Evolutionary conservation across 2,797 vertebrate genomes (phyloP).

Genomic region (Falco cherrug): DNA sequence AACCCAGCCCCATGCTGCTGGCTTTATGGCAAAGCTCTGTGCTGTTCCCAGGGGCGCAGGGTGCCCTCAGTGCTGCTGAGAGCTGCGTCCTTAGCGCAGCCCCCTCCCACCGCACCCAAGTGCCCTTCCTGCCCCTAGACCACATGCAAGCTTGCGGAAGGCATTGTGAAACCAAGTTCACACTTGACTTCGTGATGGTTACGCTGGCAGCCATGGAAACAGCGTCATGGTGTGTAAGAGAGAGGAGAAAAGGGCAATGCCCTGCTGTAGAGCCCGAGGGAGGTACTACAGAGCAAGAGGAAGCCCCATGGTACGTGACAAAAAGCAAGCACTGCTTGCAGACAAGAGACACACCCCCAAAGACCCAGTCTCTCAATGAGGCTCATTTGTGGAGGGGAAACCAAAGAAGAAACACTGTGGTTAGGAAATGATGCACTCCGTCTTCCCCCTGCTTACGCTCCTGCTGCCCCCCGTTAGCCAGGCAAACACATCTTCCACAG

Average conservation of each 20-base stretch:
- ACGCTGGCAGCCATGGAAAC: not conserved
- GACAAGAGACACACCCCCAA: not conserved
- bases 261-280: not conserved
- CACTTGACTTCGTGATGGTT: not conserved
- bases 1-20: not conserved
- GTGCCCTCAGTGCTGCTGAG: not conserved
- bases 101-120: not conserved
- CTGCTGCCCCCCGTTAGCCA: not conserved
- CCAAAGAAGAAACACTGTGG: not conserved
- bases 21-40: not conserved
- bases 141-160: not conserved
- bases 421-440: fast-evolving
- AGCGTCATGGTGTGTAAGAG: not conserved
- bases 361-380: not conserved
- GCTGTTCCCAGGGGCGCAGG: not conserved
- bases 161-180: not conserved
- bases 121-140: not conserved
- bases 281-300: not conserved
- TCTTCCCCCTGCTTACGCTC: not conserved
- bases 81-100: not conserved
- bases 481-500: not conserved
- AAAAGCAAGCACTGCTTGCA: fast-evolving
- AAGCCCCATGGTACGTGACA: fast-evolving
- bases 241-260: not conserved
- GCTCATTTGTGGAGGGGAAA: not conserved